Conservation (phyloP, 2,113 vertebrate species). For the Hippocampus zosterae region DNA sequence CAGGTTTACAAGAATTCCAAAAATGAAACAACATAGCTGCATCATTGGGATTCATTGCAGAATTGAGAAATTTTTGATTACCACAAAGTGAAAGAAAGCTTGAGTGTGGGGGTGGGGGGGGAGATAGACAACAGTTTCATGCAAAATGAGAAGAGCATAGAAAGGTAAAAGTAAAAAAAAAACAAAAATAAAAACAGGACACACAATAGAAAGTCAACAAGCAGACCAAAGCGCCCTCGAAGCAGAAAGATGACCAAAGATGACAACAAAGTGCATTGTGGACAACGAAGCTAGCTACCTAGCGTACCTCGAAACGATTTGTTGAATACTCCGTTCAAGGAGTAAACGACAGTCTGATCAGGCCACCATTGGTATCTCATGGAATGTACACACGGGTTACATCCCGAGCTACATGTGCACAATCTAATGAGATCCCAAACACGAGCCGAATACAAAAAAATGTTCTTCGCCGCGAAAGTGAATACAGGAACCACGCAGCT, state of each 20-base stretch:
- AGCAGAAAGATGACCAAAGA: conserved; percentile 42
- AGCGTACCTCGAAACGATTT: neutral
- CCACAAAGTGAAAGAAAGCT: conserved; percentile 55
- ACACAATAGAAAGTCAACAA: conserved; percentile 70
- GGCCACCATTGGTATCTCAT: neutral
- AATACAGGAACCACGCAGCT: too few species aligned
- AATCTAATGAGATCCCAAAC: neutral
- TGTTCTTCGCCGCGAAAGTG: neutral
- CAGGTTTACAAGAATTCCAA: neutral
- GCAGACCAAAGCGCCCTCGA: conserved; percentile 77
- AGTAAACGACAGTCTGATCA: conserved; percentile 12
- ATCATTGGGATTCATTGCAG: conserved; percentile 63
- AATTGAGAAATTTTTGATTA: conserved; percentile 46
- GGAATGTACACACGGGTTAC: neutral
- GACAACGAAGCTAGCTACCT: conserved; percentile 3
- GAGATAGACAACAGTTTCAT: conserved; percentile 62
- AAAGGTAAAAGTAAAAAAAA: conserved; percentile 63
- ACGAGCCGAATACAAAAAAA: neutral
- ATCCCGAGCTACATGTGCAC: neutral
- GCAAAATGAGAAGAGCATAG: conserved; percentile 75
- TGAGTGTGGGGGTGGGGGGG: conserved; percentile 39
- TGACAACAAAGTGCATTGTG: conserved; percentile 39
- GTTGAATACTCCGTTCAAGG: neutral
- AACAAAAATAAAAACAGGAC: conserved; percentile 34
- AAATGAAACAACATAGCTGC: conserved; percentile 36